A percentile compares a stretch with the other conserved stretches of the same genome.
Conservation (phyloP, 2,888 invertebrate species). For the Acrobasis consociella region DNA sequence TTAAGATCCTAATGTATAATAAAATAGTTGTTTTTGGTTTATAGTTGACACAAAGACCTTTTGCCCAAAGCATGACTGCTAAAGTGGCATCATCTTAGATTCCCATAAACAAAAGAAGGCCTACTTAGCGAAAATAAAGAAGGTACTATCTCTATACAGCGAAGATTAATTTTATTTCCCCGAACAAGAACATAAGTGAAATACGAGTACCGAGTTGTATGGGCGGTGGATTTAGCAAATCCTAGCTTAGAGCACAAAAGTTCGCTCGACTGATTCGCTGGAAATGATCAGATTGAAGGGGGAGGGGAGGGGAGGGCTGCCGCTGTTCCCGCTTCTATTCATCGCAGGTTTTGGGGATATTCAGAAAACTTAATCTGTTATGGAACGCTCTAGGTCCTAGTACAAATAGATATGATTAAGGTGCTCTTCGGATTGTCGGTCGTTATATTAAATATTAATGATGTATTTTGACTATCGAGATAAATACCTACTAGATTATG, state of each 20-base stretch:
- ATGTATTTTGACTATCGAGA: too few species aligned
- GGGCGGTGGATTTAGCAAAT: constrained; percentile 49
- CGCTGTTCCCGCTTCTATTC: constrained; percentile 5
- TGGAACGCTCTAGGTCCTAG: not conserved
- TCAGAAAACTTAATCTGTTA: constrained; percentile 10
- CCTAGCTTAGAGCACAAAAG: constrained; percentile 58
- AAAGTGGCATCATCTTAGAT: too few species aligned
- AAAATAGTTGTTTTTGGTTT: too few species aligned
- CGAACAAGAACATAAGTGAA: constrained; percentile 29
- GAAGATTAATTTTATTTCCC: constrained; percentile 7
- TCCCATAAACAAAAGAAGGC: too few species aligned
- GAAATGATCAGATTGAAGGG: constrained; percentile 52
- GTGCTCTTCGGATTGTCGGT: too few species aligned
- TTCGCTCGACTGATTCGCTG: constrained; percentile 55
- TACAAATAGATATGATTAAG: not conserved
- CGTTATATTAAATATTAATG: too few species aligned
- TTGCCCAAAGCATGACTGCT: too few species aligned
- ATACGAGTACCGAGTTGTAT: constrained; percentile 11
- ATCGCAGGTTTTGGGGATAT: not conserved
- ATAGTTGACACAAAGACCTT: too few species aligned
- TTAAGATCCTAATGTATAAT: too few species aligned
- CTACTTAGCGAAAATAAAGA: too few species aligned
- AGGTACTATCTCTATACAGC: not conserved
- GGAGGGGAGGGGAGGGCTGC: constrained; percentile 43
- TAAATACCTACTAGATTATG: too few species aligned